Base-by-base conservation (phyloP, 2,113 vertebrate genomes). In the Spea bombifrons region DNA sequence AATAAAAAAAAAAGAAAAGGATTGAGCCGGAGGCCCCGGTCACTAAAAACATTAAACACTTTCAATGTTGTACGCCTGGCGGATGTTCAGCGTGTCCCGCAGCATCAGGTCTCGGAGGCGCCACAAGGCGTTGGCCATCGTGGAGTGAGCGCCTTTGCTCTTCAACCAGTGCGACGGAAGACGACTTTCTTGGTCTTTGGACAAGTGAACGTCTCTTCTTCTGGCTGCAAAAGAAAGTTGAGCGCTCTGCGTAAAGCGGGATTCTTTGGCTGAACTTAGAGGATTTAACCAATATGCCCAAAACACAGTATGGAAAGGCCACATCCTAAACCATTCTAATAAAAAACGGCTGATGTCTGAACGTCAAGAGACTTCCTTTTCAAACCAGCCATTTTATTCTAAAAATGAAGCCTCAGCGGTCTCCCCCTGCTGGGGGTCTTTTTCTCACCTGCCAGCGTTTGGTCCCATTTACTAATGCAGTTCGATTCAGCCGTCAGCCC, bases 391-490 rank as follows among this genome's bases (percentile, higher is more conserved):
- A 30, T 30, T 30, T 30, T 2, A 30, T 30, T 30, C 30, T 30
- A 2, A 30, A 30, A 30, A 30, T 30, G 2, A 30, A 30, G 30
- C 30, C 30, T 30, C 30, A 30, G 30, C 30, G 30, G 30, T 30
- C 30, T 30, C 30, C 30, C 30, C 30, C 30, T 30, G 30, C 30
- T 2, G 2, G 30, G 30, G 30, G 30, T 30, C 30, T 30, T 30
- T 30, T 59, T 55, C 86, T 92, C 83, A 98, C 97, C 97, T 92
- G 97, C 92, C 16, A 99, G 93, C 0, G 95, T 94, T 85, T 98
- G 97, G 90, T 99, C 96, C 97, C 97, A 99, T 84, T 97, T 98
- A 94, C 97, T 98, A 83, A 99, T 92, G 4, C 94, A 96, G 59
- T 87, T 90, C 1, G 96, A 96, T 59, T 99, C 97, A 3, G 97